These are phyloP conservation scores for Prionace glauca DNA, from an alignment of 2,797 vertebrate species.

Conservation along the genomic window DNA sequence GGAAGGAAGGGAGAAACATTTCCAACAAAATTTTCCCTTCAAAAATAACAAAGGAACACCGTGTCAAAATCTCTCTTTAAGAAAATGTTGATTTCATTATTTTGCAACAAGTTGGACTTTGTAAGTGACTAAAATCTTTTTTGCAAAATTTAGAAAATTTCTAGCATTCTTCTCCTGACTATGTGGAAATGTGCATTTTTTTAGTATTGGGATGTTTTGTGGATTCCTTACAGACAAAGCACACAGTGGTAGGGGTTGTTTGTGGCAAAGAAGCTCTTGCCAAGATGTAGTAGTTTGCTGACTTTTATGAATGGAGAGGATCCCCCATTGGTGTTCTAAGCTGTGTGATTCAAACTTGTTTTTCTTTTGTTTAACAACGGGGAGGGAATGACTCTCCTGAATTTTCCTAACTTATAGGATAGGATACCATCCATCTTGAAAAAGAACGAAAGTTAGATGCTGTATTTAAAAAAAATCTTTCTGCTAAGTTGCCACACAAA, in stretches of 20 bases:
- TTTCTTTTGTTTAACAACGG: not conserved
- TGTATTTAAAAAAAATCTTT: conserved; percentile 10
- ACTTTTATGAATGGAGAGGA: conserved; percentile 63
- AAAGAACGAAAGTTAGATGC: not conserved
- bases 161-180: not conserved
- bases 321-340: conserved; percentile 42
- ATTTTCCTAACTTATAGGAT: not conserved
- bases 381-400: not conserved
- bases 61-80: not conserved
- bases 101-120: not conserved
- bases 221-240: not conserved
- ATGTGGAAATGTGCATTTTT: not conserved
- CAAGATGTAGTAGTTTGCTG: conserved; percentile 54
- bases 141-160: not conserved
- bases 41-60: not conserved
- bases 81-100: not conserved
- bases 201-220: not conserved
- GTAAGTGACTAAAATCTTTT: not conserved
- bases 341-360: not conserved
- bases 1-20: not conserved
- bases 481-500: conserved; percentile 49
- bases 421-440: not conserved
- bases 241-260: conserved; percentile 28
- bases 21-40: not conserved
- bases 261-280: conserved; percentile 4